phyloP scores from a whole-genome alignment of 53 echinoderm and acorn worm genomes.

The Apostichopus leukothele region DNA sequence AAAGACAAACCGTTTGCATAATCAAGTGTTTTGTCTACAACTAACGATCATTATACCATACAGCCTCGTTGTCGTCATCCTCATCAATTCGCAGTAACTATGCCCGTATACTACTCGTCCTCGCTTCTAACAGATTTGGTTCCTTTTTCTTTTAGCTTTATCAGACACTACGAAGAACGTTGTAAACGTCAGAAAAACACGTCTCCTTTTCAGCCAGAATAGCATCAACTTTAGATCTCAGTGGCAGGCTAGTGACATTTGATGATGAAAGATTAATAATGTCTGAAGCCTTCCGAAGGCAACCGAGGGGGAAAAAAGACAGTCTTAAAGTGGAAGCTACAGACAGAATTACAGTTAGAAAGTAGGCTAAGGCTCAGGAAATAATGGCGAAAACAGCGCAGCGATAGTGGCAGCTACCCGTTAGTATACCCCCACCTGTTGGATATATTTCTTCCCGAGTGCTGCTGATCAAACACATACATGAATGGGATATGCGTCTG shows the following conservation, averaged over 20 bases:
- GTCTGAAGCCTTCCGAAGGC: not conserved
- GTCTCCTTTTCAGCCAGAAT: not conserved
- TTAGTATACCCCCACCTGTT: not conserved
- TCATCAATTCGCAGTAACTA: too few relatives aligned
- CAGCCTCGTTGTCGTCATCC: too few relatives aligned
- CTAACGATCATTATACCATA: too few relatives aligned
- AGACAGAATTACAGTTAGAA: not conserved
- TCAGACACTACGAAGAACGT: not conserved
- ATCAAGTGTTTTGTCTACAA: too few relatives aligned
- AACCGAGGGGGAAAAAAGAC: not conserved
- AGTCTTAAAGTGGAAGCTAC: not conserved
- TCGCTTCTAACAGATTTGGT: too few relatives aligned
- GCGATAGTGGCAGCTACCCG: not conserved
- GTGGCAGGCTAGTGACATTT: conserved; percentile 3
- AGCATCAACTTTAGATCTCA: not conserved
- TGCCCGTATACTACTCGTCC: too few relatives aligned
- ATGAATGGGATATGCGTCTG: not conserved
- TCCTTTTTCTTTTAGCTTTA: too few relatives aligned
- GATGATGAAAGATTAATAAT: not conserved
- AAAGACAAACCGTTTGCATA: too few relatives aligned
- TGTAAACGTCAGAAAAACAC: not conserved
- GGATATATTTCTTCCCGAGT: not conserved
- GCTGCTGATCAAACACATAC: not conserved
- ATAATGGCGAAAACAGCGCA: not conserved
- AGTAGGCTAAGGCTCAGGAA: not conserved